Conservation (phyloP, 2,113 vertebrate genomes). For the Arenaria interpres region DNA sequence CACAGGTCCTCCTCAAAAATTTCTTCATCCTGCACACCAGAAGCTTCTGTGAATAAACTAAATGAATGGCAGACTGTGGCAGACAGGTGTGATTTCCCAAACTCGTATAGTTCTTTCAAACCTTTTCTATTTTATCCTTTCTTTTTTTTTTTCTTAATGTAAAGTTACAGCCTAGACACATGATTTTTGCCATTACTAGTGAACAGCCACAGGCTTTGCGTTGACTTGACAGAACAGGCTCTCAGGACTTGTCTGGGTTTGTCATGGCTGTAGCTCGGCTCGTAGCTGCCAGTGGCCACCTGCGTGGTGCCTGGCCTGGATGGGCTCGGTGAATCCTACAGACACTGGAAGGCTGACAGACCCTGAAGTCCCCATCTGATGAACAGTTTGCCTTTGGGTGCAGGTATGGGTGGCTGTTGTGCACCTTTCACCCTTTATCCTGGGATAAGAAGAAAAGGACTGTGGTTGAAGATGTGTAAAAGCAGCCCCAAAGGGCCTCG, state of each 20-base stretch:
- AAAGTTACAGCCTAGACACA: background rate
- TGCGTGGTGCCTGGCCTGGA: background rate
- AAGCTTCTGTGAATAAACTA: background rate
- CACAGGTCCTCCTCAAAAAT: background rate
- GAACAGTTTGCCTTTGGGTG: background rate
- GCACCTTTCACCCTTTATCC: background rate
- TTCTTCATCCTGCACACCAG: background rate
- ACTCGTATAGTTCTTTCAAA: background rate
- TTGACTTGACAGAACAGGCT: background rate
- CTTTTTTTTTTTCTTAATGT: background rate
- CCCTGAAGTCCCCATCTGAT: fast-evolving
- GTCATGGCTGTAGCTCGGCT: background rate
- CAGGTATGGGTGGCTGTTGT: background rate
- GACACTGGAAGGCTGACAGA: background rate
- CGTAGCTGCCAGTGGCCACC: background rate
- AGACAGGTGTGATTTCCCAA: background rate
- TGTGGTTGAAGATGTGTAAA: background rate
- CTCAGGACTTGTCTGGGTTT: background rate
- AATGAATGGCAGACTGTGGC: background rate
- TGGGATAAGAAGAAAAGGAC: background rate
- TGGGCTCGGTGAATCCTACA: background rate
- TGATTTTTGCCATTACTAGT: background rate
- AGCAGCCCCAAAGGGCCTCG: background rate
- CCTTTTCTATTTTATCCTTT: background rate
- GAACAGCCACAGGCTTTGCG: background rate